Percentiles rank a stretch among this genome's conserved stretches.
Conservation (phyloP, 2,888 invertebrate genomes). For the Dasysyrphus albostriatus region DNA sequence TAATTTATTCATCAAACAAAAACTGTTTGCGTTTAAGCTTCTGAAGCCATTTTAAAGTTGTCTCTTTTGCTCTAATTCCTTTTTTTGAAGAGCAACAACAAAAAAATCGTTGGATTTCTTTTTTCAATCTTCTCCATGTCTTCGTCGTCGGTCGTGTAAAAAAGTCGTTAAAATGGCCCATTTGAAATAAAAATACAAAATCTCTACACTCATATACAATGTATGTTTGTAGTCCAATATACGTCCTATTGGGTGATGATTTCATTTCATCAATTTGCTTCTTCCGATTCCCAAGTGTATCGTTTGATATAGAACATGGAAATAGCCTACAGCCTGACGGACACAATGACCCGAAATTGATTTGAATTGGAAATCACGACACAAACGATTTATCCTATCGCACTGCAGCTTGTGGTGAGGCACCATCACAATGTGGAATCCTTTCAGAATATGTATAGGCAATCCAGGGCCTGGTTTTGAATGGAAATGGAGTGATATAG, state of each 20-base stretch:
- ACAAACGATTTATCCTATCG: conserved; percentile 33
- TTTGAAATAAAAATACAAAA: not conserved
- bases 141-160: no score
- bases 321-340: conserved; percentile 22
- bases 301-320: conserved; percentile 27
- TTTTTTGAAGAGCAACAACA: no score
- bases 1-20: no score
- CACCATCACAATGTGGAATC: not conserved
- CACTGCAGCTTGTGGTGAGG: conserved; percentile 22
- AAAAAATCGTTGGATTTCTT: no score
- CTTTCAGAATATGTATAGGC: conserved; percentile 3
- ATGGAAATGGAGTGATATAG: conserved; percentile 9
- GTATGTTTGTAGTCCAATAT: conserved; percentile 18
- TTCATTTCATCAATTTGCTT: conserved; percentile 27
- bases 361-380: conserved; percentile 65
- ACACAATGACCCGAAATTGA: conserved; percentile 67
- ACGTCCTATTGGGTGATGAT: conserved; percentile 16
- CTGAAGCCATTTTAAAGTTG: no score
- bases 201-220: not conserved
- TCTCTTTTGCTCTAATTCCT: no score
- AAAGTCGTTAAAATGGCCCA: not conserved
- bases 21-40: no score
- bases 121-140: no score
- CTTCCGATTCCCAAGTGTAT: conserved; percentile 28
- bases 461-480: not conserved